Base-by-base conservation (phyloP, 2,888 invertebrate genomes). In the Pegoplata infirma region DNA sequence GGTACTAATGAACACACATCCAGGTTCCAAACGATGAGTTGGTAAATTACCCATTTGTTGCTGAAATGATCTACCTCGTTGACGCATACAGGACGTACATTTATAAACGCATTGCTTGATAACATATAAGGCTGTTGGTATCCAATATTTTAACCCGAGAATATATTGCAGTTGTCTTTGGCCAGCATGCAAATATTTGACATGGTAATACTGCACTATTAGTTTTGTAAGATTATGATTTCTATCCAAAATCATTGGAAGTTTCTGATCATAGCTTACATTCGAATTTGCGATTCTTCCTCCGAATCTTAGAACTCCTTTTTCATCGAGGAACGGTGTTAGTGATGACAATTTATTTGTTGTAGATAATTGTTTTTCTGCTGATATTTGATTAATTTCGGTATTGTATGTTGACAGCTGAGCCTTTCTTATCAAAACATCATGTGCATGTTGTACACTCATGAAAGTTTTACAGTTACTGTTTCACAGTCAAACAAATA, bases 11-110 rank as follows among this genome's bases (percentile, higher is more conserved):
- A 84, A 84, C 16, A 82, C 81, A 12, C 68, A 16, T 2, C 67
- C 68, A 14, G 75, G 69, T 23, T 76, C 51, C 16, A 82, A 19
- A 12, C 81, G 69, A 28, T 64, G 47, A 5, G 21, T 14, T 5
- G 81, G 83, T 12, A 82, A 8, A 23, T 76, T 63, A 21, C 75
- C 81, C 82, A 83, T 82, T 25, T 80, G 67, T 58, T 82, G 81
- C 16, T 75, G 49, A 40, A 47, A 74, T 0, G 75, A 32, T 32
- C 59, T 49, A 16, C 21, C 67, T 0, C 71, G 64, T 4, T 64
- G 66, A 17, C 76, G 17, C 49, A 76, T 75, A n/a, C 80, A 67
- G 10, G 25, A 25, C 32, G 46, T 44, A 10, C 25, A 61, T 25
- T 28, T 23, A 6, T 67, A 75, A n/a, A 58, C 63, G 14, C 51